Evolutionary conservation across 2,113 vertebrate species (phyloP), one percentile per base, ranked within the genome.

Genomic region (Cyprinus carpio): DNA sequence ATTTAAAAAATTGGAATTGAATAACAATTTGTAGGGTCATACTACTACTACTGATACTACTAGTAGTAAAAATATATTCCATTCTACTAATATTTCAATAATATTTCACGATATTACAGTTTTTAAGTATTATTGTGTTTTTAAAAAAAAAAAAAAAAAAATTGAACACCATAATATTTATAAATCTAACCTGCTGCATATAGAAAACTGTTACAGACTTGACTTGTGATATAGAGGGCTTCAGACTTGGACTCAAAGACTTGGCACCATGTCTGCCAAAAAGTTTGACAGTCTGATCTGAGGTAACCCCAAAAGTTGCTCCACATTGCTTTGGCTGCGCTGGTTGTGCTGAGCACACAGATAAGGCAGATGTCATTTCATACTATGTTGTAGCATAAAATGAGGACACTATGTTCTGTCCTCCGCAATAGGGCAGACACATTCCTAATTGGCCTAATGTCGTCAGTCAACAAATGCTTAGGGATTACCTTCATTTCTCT

Each of bases 281-380:
- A 20, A n/a, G 4, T n/a, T 72, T 31, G 18, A 34, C 18, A 31
- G 4, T 56, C 4, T 56, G 27, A 29, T 54, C 75, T 29, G 46
- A 27, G 16, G 75, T 77, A 31, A 77, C 18, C 49, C 49, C 49
- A 31, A 56, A 77, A 56, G 75, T 56, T 56, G 49, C 49, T 56
- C 46, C 37, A 15, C 25, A 13, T 56, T 75, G n/a, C 29, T 72
- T 72, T 11, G 31, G 56, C 51, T 80, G 75, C 23, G 4, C 20
- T 31, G 12, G 71, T 67, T 16, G 40, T 31, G 23, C 51, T 16
- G 27, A 54, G 75, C 31, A 27, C 16, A 40, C 29, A 54, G 65
- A 74, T 20, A 7, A 76, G 34, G 56, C 62, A 16, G 69, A 62
- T 82, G 77, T 79, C 65, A 80, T 56, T 62, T 84, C 67, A 31